Evolutionary conservation across 2,113 vertebrate genomes (phyloP), one percentile per base, ranked within the genome.

Genomic region (Thinocorus orbignyianus): DNA sequence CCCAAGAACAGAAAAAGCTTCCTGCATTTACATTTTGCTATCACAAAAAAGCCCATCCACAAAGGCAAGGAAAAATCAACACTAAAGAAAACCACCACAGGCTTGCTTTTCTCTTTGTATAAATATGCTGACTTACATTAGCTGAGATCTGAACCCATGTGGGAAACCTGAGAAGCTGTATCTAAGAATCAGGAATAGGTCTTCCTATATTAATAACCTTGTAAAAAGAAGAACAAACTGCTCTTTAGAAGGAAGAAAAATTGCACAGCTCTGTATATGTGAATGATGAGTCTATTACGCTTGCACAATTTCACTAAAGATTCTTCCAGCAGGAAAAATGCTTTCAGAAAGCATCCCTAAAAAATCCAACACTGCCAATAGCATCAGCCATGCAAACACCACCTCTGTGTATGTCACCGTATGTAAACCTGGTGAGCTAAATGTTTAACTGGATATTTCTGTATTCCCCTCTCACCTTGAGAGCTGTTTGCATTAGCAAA

Each of bases 221-320:
- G n/a, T 69, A 91, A 94, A 64, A 83, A 93, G 65, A 18, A 44
- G 82, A 88, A 81, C 64, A 81, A 88, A 17, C 65, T 90, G 76
- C 81, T 88, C 88, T 88, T 90, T 64, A 74, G 55, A 90, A 92
- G 57, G 33, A 83, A 86, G 39, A 86, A 94, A 86, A 86, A 86
- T 28, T 41, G 33, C 44, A 49, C 33, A 69, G 66, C 44, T 80
- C 77, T 66, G 22, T 70, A 25, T 85, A n/a, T 57, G 37, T 71
- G 76, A 90, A 48, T 83, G 76, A 84, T 84, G 76, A 66, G 41
- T 88, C 86, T 81, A 39, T 92, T 88, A 86, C 4, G 3, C 71
- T 93, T 93, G 35, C 51, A 88, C 60, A 60, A 11, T 84, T 92
- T 92, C 85, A 46, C 72, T 78, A 19, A 88, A 88, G 76, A 76